Conservation (phyloP, 2,113 vertebrate genomes). For the Alligator mississippiensis region DNA sequence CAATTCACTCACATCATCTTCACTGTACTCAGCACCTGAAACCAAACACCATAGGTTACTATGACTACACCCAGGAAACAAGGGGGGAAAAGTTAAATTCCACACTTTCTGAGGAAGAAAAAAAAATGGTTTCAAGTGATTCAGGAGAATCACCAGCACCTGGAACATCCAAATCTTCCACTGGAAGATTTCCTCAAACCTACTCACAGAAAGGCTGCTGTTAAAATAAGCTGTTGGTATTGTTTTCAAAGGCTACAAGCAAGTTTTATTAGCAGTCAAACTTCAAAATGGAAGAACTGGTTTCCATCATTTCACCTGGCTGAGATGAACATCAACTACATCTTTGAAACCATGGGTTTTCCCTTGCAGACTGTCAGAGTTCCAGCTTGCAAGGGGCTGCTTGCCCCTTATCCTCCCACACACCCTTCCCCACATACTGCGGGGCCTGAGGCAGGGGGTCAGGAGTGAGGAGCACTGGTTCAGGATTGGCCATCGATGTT, state of each 20-base stretch:
- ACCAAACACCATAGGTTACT: constrained; percentile 8
- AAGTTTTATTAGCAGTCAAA: not conserved
- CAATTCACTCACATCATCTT: constrained; percentile 92
- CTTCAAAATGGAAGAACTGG: not conserved
- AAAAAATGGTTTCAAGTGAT: not conserved
- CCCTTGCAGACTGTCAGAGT: not conserved
- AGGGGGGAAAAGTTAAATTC: not conserved
- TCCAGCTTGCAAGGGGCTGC: too few species aligned
- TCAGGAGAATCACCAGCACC: not conserved
- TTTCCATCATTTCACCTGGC: not conserved
- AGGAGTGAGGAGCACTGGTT: too few species aligned
- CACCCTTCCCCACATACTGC: too few species aligned
- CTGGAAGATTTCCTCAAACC: not conserved
- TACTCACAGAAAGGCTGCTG: not conserved
- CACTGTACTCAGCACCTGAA: constrained; percentile 92
- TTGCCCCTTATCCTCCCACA: too few species aligned
- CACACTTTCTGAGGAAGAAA: too few species aligned
- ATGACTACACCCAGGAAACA: not conserved
- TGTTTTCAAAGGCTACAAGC: not conserved
- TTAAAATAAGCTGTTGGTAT: not conserved
- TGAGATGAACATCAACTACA: too few species aligned
- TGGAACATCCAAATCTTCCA: not conserved
- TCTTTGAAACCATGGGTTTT: not conserved
- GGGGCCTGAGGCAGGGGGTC: too few species aligned
- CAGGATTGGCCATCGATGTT: too few species aligned